Conservation (phyloP, 2,113 vertebrate species). For the Phylloscopus trochilus region DNA sequence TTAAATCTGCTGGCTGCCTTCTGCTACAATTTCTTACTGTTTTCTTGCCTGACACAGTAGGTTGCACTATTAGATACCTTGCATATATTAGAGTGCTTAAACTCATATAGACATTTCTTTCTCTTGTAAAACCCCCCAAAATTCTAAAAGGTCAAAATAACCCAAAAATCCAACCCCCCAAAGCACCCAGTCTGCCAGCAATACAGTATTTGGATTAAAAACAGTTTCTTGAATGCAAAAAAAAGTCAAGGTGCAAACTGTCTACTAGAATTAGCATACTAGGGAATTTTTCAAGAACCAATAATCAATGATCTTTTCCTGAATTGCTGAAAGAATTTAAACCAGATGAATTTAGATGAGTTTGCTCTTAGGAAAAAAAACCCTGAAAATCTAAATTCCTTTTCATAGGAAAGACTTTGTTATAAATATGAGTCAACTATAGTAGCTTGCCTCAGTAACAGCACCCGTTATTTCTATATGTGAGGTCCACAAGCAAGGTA, state of each 20-base stretch:
- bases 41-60: not conserved
- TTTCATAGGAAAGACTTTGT: not conserved
- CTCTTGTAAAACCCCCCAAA: not conserved
- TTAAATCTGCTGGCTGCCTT: not conserved
- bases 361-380: not conserved
- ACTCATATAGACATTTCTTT: not conserved
- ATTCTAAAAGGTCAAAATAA: not conserved
- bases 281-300: conserved; percentile 11
- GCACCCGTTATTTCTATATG: not conserved
- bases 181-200: not conserved
- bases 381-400: not conserved
- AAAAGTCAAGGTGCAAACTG: not conserved
- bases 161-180: fast-evolving
- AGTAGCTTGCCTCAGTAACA: not conserved
- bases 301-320: conserved; percentile 17
- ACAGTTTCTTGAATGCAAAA: not conserved
- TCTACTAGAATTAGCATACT: not conserved
- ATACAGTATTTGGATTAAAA: not conserved
- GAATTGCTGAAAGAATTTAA: not conserved
- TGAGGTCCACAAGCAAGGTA: not conserved
- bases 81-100: not conserved
- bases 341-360: not conserved
- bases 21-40: not conserved
- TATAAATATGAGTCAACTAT: not conserved
- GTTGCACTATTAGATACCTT: not conserved